Percentiles rank a stretch among this genome's conserved stretches.
These are phyloP conservation scores for Pristionchus maxplancki DNA, from an alignment of 2,888 invertebrate genomes.

Conservation along the genomic window DNA sequence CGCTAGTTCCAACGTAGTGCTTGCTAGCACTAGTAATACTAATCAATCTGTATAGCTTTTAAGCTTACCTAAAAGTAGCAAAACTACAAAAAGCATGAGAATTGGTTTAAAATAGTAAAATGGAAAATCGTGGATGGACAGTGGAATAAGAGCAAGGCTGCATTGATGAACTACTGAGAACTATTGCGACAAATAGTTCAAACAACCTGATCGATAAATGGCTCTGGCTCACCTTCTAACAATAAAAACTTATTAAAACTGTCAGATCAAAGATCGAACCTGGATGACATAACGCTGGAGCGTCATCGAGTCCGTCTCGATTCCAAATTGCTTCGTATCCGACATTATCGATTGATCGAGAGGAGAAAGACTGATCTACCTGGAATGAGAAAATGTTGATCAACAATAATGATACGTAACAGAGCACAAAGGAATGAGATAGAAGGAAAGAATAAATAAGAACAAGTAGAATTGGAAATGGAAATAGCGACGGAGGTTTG, in stretches of 20 bases:
- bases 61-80: no score
- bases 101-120: no score
- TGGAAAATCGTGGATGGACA: not conserved
- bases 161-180: no score
- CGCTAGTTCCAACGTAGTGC: no score
- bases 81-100: no score
- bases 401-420: not conserved
- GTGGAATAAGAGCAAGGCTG: not conserved
- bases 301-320: conserved; percentile 71
- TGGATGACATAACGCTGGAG: conserved; percentile 66
- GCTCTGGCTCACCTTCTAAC: not conserved
- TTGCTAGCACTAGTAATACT: no score
- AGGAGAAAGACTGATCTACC: not conserved
- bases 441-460: no score
- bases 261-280: not conserved
- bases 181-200: no score
- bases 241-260: not conserved
- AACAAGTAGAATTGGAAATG: not conserved
- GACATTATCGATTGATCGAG: conserved; percentile 10
- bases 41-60: no score
- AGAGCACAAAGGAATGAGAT: not conserved
- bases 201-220: not conserved
- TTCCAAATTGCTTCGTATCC: conserved; percentile 61
- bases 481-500: not conserved
- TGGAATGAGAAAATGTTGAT: not conserved